Evolutionary conservation across 2,113 vertebrate genomes (phyloP), one percentile per base, ranked within the genome.

Genomic region (Hemiprocne comata): DNA sequence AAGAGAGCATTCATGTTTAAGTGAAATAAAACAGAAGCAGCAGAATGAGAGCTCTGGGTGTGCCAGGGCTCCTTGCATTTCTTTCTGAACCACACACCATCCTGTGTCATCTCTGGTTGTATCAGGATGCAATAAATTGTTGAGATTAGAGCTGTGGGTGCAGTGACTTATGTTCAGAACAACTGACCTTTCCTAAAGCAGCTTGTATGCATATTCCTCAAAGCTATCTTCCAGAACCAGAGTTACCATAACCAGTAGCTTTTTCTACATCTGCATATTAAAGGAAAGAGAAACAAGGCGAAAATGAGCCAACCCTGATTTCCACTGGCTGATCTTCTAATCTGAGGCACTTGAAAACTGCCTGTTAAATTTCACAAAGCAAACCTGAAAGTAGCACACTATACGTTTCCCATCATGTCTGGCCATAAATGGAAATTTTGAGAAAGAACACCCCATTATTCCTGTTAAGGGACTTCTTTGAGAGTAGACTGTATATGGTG

Each of bases 21-120:
- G 11, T 94, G 87, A 93, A 89, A 86, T 64, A 36, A 83, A 93
- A 17, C 85, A 91, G 77, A 71, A 71, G 40, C 85, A 46, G 26
- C 13, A 77, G 51, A 31, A 19, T 2, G 2, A 60, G 38, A 89
- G 18, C 33, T 10, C 29, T 1, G 9, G 3, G 9, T 34, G 23
- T 71, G 38, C 12, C 44, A 28, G 46, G 65, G 51, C 19, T 77
- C 42, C 28, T 28, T 64, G 46, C 17, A 6, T 46, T 53, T 1
- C 0, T 44, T 90, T 38, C 29, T 78, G 51, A 77, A 6, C 8
- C 3, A 1, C 9, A 61, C 31, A 53, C 33, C 67, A 58, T 12
- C n/a, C 74, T 38, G 79, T 70, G 60, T 19, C 75, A 62, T 90
- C 92, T 69, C 75, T 57, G 50, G 31, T 21, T 53, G 6, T 31